Evolutionary conservation across 2,888 invertebrate genomes (phyloP), one percentile per base, ranked within the genome.

Genomic region (Limnephilus auricula): DNA sequence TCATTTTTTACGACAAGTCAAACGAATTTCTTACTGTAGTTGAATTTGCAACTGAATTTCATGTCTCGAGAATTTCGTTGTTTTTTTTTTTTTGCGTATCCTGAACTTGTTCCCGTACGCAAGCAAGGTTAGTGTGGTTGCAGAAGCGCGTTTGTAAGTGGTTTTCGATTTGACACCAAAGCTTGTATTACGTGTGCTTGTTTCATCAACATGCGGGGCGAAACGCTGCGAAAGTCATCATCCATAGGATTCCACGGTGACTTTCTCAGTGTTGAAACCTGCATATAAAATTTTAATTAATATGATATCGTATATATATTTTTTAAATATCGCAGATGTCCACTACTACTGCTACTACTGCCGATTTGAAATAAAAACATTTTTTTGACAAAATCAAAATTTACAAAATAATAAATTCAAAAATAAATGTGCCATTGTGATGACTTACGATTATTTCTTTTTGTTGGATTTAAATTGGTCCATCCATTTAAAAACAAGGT

Each of bases 321-420:
- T 82, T 82, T 34, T 34, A 82, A 82, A 34, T 25, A 82, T 34
- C 82, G 34, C 82, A 82, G 82, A 82, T 82, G 82, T 82, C 82
- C 82, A 82, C 34, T 32, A 40, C 34, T 32, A n/a, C n/a, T n/a
- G n/a, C n/a, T n/a, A n/a, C n/a, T n/a, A n/a, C n/a, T n/a, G n/a
- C n/a, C n/a, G 25, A 82, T 82, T 32, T 34, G 13, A 32, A 32
- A 82, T 12, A 82, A 25, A n/a, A 18, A 65, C 18, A n/a, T 65
- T 65, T 65, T 50, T 65, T 50, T 15, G n/a, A 15, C 12, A 34
- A 34, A 15, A 13, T 45, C 45, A 65, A 65, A n/a, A 9, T 25
- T 25, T 25, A 15, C 9, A 12, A 65, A 65, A 65, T 65, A 65
- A 65, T 40, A 65, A 65, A 25, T 65, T 65, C 65, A 65, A 25